Evolutionary conservation across 2,888 invertebrate genomes (phyloP), one percentile per base, ranked within the genome.

Genomic region (Cancer borealis): DNA sequence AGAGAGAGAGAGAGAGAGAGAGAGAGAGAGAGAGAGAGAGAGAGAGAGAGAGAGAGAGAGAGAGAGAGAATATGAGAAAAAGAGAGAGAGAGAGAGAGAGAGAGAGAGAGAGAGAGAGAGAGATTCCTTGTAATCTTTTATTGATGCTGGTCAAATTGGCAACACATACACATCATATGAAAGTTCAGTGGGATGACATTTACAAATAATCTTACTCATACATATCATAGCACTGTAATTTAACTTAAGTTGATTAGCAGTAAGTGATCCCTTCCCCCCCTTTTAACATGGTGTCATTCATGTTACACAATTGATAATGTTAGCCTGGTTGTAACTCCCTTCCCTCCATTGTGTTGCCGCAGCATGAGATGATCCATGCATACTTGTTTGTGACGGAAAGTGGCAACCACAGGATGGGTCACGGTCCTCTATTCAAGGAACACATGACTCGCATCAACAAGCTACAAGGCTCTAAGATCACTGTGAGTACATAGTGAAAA

Each of bases 281-380:
- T 54, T 14, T 12, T 8, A 54, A 21, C n/a, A 73, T 73, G n/a
- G n/a, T 6, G 66, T 2, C 21, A n/a, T 21, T 21, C n/a, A 21
- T 73, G 73, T 26, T 21, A 26, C 73, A 26, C 5, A 8, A 73
- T n/a, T 26, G 8, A 2, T 26, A 6, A 8, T 73, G 26, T 73
- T 1, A 73, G 26, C 26, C 5, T 73, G 8, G 26, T 5, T 73
- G 73, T 4, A 73, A 26, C 73, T 73, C 8, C 73, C 8, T 73
- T 26, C 8, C 26, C 3, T 73, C 14, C n/a, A n/a, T 26, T 5
- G n/a, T 47, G 47, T 47, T 89, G 26, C 89, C 49, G 47, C 94
- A 94, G 97, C 99, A 99, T 97, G 99, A 99, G 97, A 99, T 99
- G 99, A 99, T 99, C 95, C 99, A 99, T 96, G 99, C 99, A 0